Base-by-base conservation (phyloP, 2,888 invertebrate species). In the Lysandra coridon region DNA sequence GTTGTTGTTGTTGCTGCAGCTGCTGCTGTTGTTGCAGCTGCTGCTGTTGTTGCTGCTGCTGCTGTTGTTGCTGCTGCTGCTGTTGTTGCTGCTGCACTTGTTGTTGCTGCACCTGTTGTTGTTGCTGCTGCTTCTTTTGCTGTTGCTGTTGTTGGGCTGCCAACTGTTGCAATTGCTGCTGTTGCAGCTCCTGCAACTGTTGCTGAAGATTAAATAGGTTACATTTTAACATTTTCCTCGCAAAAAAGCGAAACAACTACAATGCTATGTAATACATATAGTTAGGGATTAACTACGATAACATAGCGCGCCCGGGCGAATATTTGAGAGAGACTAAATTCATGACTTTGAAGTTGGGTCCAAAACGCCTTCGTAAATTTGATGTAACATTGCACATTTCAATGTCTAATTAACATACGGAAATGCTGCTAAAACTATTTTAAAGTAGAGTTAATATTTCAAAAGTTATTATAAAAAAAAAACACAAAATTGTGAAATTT, bases 21-120 rank as follows among this genome's bases (percentile, higher is more conserved):
- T 88, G 87, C 78, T 88, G 90, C 81, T 94, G 85, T 81, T 90
- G 90, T 80, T 90, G 89, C 64, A 89, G 88, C 79, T 89, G 92
- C 83, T 91, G 91, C 79, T 89, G 86, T 82, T 89, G 89, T 79
- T 87, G 88, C 81, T 87, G 88, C 53, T 86, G 90, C 78, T 92
- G 91, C 79, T 89, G 90, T 78, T 89, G 90, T 80, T 82, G 85
- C 81, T 89, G 89, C 80, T 87, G 88, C 81, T 88, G 87, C 78
- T 87, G 90, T 79, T 53, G 53, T 1, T 91, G 90, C 80, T 90
- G 90, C 78, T 88, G 90, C 81, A 82, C 88, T 82, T 89, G 90
- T 84, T 93, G 85, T 81, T 87, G 85, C 82, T 90, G 90, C 80
- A 89, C 88, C 79, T 84, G 87, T 80, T 85, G 84, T 81, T 86